Evolutionary conservation across 1,140 invertebrate genomes (phyloP).

Genomic region (Drosophila saltans): DNA sequence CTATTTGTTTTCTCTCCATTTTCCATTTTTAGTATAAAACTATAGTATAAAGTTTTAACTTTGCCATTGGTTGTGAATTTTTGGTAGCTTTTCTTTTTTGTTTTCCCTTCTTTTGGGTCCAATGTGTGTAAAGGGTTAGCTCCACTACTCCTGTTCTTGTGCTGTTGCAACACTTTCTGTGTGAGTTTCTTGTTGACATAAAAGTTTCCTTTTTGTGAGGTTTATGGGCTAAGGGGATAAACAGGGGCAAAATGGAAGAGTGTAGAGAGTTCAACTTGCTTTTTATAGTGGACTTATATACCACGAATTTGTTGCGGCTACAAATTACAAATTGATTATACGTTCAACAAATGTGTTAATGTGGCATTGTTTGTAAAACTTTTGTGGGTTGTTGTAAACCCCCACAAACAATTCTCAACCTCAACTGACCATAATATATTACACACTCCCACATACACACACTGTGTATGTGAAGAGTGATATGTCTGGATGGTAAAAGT

Average conservation of each 20-base stretch:
- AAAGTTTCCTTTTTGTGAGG: conserved; percentile 59
- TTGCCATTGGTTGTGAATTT: conserved; percentile 56
- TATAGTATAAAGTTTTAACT: conserved; percentile 55
- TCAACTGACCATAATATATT: conserved; percentile 78
- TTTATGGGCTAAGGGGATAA: conserved; percentile 17
- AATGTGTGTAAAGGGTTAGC: conserved; percentile 35
- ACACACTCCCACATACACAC: conserved; percentile 52
- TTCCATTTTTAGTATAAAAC: conserved; percentile 19
- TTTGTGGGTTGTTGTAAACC: conserved; percentile 42
- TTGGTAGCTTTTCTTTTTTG: conserved; percentile 11
- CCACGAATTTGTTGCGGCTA: conserved; percentile 79
- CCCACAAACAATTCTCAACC: neutral
- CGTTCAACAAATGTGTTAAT: conserved; percentile 82
- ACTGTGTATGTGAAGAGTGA: conserved; percentile 44
- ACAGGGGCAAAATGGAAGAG: neutral
- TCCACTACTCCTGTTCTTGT: neutral
- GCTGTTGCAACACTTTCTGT: conserved; percentile 28
- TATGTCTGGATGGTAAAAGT: conserved; percentile 71
- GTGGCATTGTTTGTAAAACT: conserved; percentile 78
- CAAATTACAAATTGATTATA: conserved; percentile 82
- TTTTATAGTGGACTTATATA: conserved; percentile 62
- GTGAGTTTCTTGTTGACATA: conserved; percentile 71
- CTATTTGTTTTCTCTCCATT: neutral
- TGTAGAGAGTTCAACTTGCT: conserved; percentile 14
- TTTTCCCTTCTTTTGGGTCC: conserved; percentile 27